Conservation (phyloP, 2,797 vertebrate species). For the Heterohyrax brucei region DNA sequence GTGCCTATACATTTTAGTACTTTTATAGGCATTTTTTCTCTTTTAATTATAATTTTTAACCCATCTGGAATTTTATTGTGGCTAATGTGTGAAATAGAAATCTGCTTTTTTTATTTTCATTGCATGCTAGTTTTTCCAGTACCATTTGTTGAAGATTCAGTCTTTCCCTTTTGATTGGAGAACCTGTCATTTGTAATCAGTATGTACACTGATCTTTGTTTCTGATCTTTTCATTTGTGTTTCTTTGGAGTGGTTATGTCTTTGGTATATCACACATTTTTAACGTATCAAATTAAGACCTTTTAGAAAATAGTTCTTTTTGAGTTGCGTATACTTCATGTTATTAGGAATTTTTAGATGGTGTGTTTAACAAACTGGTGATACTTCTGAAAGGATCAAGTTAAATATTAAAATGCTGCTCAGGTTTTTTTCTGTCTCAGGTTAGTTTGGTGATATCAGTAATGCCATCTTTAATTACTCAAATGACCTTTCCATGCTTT, state of each 20-base stretch:
- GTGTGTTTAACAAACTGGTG: conserved; percentile 9
- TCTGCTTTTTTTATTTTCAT: background rate
- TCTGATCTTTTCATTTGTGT: conserved; percentile 15
- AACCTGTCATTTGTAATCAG: background rate
- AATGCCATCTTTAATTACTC: background rate
- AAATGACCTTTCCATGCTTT: background rate
- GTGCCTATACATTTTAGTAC: background rate
- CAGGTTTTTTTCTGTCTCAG: conserved; percentile 16
- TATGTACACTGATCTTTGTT: conserved; percentile 5
- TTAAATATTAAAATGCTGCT: background rate
- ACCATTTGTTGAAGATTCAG: background rate
- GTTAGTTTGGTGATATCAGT: conserved; percentile 10
- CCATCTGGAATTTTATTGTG: background rate
- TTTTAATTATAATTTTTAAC: conserved; percentile 21
- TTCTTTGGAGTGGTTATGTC: conserved; percentile 8
- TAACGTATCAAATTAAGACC: conserved; percentile 34
- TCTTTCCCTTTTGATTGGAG: conserved; percentile 8
- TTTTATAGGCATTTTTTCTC: background rate
- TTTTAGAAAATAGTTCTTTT: background rate
- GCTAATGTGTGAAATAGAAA: background rate
- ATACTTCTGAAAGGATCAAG: conserved; percentile 27
- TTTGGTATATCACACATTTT: conserved; percentile 1
- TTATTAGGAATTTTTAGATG: conserved; percentile 23
- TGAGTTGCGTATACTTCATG: conserved; percentile 9
- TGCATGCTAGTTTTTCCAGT: background rate